Base-by-base conservation (phyloP, 1,140 invertebrate species). In the Caerostris darwini region DNA sequence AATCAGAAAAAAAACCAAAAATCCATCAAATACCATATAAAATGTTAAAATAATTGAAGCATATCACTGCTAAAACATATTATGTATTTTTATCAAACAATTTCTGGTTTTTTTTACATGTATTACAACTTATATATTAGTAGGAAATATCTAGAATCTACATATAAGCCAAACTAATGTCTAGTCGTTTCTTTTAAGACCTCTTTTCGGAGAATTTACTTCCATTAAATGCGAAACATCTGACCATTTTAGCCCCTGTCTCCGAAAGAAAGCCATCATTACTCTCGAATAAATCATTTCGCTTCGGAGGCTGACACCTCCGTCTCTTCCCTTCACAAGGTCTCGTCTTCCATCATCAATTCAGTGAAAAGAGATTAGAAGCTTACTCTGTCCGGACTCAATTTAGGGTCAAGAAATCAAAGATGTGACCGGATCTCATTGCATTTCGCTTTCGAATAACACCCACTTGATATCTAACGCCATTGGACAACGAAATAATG, bases 361-460 rank as follows among this genome's bases (percentile, higher is more conserved):
- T 85, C 54, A 57, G 34, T 7, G 14, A 3, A 1, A 8, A 8
- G 54, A 57, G 82, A 85, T 85, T 85, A 85, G 57, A 57, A 85
- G 82, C 54, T 57, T 85, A 58, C 17, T 10, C 8, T 58, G 54
- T 85, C 82, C 82, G 57, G 58, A 85, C 57, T 56, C 54, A 85
- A 85, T 85, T 85, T 57, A n/a, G 54, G 82, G 54, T 58, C 82
- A 58, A 58, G 57, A 85, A 85, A 85, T 85, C 82, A 56, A 85
- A 85, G 54, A 64, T 77, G 19, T 53, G 71, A 50, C 50, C 61
- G 54, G 7, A 58, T 57, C 77, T 34, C 54, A 85, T 57, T 85
- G 54, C 82, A 58, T 85, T 85, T 85, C 82, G 57, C 10, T 57
- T 57, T 58, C 17, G 54, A 57, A 58, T 57, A 57, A 57, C 17